A percentile compares a stretch with the other conserved stretches of the same genome.
These are phyloP conservation scores for Oasisia sp. DNA, from an alignment of 2,888 invertebrate species.

Conservation along the genomic window DNA sequence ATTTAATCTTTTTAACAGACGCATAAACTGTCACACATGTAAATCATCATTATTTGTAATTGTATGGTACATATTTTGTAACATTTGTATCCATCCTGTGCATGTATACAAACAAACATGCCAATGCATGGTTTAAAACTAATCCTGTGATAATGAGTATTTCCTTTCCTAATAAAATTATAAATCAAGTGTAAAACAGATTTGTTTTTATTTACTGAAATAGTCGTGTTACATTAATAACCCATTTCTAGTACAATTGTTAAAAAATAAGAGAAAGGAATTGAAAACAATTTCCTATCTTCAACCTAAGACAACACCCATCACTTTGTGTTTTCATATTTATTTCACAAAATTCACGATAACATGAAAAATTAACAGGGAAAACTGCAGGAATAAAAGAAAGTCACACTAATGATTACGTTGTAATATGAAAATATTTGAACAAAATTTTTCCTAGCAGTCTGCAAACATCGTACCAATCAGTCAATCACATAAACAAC, in stretches of 20 bases:
- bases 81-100: neutral
- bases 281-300: neutral
- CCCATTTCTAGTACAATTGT: neutral
- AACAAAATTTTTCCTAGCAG: neutral
- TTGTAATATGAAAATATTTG: neutral
- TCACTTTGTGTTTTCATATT: neutral
- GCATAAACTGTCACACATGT: neutral
- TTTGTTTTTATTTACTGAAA: neutral
- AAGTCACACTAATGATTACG: neutral
- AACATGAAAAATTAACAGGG: neutral
- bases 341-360: slow-evolving; percentile 10
- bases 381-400: neutral
- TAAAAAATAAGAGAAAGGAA: neutral
- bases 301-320: neutral
- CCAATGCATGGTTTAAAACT: neutral
- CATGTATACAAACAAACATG: neutral
- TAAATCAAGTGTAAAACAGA: no score
- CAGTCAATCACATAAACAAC: neutral
- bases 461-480: neutral
- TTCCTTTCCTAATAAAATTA: neutral
- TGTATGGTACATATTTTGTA: neutral
- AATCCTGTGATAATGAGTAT: neutral
- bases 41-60: neutral
- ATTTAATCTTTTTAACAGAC: neutral
- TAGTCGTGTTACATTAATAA: no score